Conservation (phyloP, 1,140 invertebrate genomes). For the Hylaeus volcanicus region DNA sequence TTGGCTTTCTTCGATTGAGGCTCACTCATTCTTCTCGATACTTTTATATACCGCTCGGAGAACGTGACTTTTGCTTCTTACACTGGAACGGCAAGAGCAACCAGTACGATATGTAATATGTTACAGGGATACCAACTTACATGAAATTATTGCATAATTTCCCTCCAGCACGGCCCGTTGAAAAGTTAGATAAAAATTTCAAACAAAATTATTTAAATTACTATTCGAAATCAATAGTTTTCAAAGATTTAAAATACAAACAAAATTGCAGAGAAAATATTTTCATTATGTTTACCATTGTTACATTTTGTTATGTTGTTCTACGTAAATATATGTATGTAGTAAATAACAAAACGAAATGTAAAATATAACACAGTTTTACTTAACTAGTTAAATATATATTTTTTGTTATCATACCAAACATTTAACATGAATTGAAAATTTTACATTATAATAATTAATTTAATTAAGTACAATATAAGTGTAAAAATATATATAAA, state of each 20-base stretch:
- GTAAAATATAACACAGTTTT: too few relatives aligned
- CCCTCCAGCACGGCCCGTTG: neutral
- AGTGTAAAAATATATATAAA: conserved; percentile 3
- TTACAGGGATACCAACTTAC: conserved; percentile 32
- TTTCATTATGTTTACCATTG: neutral
- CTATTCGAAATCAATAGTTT: neutral
- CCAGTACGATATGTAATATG: neutral
- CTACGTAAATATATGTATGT: too few relatives aligned
- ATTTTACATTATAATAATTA: neutral
- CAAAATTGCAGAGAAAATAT: too few relatives aligned
- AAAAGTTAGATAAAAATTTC: neutral
- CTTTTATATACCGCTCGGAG: conserved; percentile 47
- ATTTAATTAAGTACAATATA: conserved; percentile 30
- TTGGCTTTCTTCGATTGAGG: conserved; percentile 80
- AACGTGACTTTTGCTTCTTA: conserved; percentile 25
- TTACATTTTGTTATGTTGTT: too few relatives aligned
- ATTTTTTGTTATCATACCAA: neutral
- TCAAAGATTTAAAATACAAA: too few relatives aligned
- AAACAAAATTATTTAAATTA: neutral
- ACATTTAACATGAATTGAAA: neutral
- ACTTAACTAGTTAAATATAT: too few relatives aligned
- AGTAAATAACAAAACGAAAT: neutral
- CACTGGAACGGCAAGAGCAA: neutral
- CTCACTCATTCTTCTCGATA: conserved; percentile 71
- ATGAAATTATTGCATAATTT: neutral